phyloP scores from a whole-genome alignment of 2,113 vertebrate species.

The Microcebus griseorufus region DNA sequence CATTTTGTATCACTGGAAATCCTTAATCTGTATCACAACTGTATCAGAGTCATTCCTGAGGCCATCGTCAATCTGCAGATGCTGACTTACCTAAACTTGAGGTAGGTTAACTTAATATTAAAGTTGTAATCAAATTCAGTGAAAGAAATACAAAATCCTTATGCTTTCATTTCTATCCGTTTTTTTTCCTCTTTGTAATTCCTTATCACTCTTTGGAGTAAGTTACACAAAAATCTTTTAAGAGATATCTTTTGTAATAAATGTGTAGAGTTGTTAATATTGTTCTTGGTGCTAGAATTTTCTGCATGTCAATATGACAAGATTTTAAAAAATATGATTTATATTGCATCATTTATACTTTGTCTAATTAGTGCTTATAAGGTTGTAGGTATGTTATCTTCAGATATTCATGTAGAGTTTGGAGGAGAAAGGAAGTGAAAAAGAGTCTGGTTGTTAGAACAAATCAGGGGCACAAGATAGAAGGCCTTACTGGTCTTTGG shows the following conservation, averaged over 20 bases:
- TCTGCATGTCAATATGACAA: not conserved
- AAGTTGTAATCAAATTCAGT: not conserved
- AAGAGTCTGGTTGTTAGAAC: not conserved
- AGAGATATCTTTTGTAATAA: not conserved
- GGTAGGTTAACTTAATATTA: slow-evolving; percentile 84
- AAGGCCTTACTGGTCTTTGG: not conserved
- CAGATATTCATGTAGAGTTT: not conserved
- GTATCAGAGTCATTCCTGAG: slow-evolving; percentile 95
- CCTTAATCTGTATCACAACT: slow-evolving; percentile 96
- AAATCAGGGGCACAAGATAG: not conserved
- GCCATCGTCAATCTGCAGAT: slow-evolving; percentile 92
- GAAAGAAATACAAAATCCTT: not conserved
- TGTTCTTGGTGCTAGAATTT: not conserved
- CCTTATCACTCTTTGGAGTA: not conserved
- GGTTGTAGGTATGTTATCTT: not conserved
- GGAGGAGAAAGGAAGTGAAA: not conserved
- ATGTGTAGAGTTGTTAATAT: not conserved
- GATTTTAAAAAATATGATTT: not conserved
- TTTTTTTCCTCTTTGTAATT: not conserved
- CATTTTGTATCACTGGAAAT: slow-evolving; percentile 95
- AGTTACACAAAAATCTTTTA: not conserved
- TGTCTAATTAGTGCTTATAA: not conserved
- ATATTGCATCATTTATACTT: not conserved
- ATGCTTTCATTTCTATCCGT: not conserved
- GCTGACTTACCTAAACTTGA: slow-evolving; percentile 95